These are phyloP conservation scores for Sander vitreus DNA, from an alignment of 2,113 vertebrate genomes.

Conservation along the genomic window DNA sequence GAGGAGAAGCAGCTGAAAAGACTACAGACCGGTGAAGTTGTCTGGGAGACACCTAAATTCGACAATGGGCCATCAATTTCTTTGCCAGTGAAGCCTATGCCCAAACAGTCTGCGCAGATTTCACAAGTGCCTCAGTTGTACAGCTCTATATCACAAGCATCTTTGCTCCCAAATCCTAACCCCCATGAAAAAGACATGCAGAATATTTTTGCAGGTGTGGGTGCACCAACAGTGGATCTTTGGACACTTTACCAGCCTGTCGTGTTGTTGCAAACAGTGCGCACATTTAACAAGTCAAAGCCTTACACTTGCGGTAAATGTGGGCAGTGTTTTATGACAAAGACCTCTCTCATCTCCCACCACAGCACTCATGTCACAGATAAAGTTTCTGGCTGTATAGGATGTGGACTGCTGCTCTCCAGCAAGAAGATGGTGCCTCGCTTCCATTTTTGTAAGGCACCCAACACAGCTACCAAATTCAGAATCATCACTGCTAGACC, in stretches of 20 bases:
- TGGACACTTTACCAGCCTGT: constrained; percentile 80
- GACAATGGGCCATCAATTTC: constrained; percentile 6
- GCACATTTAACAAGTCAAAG: constrained; percentile 42
- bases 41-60: constrained; percentile 44
- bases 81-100: neutral
- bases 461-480: constrained; percentile 49
- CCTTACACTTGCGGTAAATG: constrained; percentile 74
- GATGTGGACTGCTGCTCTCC: constrained; percentile 77
- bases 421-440: constrained; percentile 73
- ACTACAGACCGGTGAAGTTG: constrained; percentile 59
- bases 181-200: constrained; percentile 1
- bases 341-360: constrained; percentile 62
- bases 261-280: constrained; percentile 61
- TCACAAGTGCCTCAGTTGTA: constrained; percentile 56
- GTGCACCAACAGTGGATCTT: constrained; percentile 76
- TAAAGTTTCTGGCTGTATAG: constrained; percentile 75
- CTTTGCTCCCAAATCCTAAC: constrained; percentile 21
- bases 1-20: constrained; percentile 68
- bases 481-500: constrained; percentile 71
- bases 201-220: constrained; percentile 52
- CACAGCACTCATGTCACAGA: constrained; percentile 63
- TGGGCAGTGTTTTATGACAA: constrained; percentile 64
- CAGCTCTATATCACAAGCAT: constrained; percentile 2
- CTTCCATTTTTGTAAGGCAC: constrained; percentile 70
- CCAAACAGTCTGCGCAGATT: constrained; percentile 1